phyloP scores from a whole-genome alignment of 1,140 invertebrate species.

The Penaeus japonicus region DNA sequence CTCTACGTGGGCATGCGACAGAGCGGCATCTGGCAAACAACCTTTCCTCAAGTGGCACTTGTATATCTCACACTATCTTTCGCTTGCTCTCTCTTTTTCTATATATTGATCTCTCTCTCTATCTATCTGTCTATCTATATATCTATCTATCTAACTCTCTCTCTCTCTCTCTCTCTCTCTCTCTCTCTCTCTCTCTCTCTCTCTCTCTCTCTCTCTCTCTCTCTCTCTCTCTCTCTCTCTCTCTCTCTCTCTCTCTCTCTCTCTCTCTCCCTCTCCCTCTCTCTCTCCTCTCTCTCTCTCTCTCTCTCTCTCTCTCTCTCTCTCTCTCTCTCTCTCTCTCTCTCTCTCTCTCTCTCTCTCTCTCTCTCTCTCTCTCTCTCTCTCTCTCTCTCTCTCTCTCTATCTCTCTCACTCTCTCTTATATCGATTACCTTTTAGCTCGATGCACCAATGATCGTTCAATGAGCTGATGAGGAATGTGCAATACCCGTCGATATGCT shows the following conservation, averaged over 20 bases:
- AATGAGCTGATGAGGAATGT: no score
- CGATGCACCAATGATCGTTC: no score
- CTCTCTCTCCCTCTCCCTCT: neutral
- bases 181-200: neutral
- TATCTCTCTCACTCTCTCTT: neutral
- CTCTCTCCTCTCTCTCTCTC: neutral
- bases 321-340: neutral
- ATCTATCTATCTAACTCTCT: neutral
- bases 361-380: neutral
- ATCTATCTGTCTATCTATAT: neutral
- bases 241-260: neutral
- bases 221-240: constrained; percentile 9
- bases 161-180: constrained; percentile 13
- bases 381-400: neutral
- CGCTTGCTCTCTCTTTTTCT: neutral
- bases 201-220: neutral
- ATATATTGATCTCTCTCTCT: neutral
- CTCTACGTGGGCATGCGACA: no score
- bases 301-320: neutral
- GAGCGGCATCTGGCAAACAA: no score
- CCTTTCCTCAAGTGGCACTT: no score
- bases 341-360: neutral
- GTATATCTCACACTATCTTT: neutral
- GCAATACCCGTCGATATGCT: no score
- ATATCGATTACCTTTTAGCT: neutral